These are phyloP conservation scores for Orthosia cruda DNA, from an alignment of 2,888 invertebrate genomes.

Conservation along the genomic window DNA sequence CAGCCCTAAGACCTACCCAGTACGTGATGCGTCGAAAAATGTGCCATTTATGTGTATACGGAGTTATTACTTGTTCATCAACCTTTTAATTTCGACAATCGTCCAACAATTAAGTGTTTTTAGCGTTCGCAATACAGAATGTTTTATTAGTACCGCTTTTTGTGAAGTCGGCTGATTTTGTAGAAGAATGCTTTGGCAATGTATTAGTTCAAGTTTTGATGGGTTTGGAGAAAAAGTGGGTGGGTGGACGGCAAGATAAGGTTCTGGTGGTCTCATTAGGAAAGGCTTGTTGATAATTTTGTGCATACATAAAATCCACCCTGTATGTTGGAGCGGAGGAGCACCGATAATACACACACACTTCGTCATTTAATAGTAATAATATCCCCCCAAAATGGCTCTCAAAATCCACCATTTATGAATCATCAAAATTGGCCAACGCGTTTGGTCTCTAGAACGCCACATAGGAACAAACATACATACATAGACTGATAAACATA, in stretches of 20 bases:
- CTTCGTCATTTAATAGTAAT: too few relatives aligned
- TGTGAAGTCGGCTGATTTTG: conserved; percentile 50
- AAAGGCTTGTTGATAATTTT: background rate
- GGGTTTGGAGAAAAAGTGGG: conserved; percentile 38
- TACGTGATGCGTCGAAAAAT: conserved; percentile 80
- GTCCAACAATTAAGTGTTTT: conserved; percentile 67
- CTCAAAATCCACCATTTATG: too few relatives aligned
- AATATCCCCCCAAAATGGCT: too few relatives aligned
- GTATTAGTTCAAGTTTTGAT: conserved; percentile 60
- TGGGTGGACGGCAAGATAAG: conserved; percentile 1
- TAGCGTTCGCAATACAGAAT: conserved; percentile 49
- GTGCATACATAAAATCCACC: too few relatives aligned
- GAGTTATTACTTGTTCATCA: conserved; percentile 70
- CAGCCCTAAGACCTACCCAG: conserved; percentile 59
- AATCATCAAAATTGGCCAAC: too few relatives aligned
- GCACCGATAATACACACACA: too few relatives aligned
- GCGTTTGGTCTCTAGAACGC: too few relatives aligned
- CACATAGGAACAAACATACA: too few relatives aligned
- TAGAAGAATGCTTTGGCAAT: conserved; percentile 30
- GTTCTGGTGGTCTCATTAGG: background rate
- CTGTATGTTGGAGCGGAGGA: too few relatives aligned
- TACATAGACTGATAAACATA: too few relatives aligned
- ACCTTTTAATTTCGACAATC: conserved; percentile 72
- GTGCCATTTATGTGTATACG: conserved; percentile 71
- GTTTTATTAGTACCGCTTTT: conserved; percentile 63